These are phyloP conservation scores for Urophycis tenuis DNA, from an alignment of 2,797 vertebrate species.

Conservation along the genomic window DNA sequence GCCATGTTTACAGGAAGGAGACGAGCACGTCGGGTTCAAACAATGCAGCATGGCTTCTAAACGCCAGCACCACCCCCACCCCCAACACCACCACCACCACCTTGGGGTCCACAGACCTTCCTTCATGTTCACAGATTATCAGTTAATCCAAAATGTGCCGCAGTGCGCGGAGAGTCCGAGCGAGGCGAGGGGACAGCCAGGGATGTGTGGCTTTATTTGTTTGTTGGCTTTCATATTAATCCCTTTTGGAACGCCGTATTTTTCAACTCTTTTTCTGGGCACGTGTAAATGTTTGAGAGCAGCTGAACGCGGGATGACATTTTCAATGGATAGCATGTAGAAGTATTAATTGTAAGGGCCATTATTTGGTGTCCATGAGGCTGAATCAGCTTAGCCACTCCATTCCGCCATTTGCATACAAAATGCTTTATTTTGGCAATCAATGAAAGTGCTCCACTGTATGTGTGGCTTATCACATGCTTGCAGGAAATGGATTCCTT, in stretches of 20 bases:
- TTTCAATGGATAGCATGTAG: slow-evolving; percentile 79
- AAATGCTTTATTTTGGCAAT: slow-evolving; percentile 99
- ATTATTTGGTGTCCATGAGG: slow-evolving; percentile 85
- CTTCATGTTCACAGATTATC: slow-evolving; percentile 83
- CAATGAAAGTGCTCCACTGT: slow-evolving; percentile 99
- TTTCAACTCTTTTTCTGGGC: slow-evolving; percentile 54
- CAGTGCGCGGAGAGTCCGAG: slow-evolving; percentile 69
- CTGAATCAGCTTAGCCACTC: slow-evolving; percentile 98
- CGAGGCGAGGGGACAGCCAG: slow-evolving; percentile 48
- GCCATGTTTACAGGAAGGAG: slow-evolving; percentile 74
- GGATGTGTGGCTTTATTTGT: slow-evolving; percentile 71
- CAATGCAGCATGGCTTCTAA: slow-evolving; percentile 66
- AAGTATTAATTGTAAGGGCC: slow-evolving; percentile 83
- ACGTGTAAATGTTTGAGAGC: slow-evolving; percentile 77
- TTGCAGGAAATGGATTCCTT: slow-evolving; percentile 98
- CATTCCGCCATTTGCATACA: slow-evolving; percentile 99
- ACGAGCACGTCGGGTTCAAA: slow-evolving; percentile 73
- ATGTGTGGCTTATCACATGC: slow-evolving; percentile 98
- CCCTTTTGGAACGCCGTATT: slow-evolving; percentile 68
- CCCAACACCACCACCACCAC: slow-evolving; percentile 60
- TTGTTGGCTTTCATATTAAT: slow-evolving; percentile 79
- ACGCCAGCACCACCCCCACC: slow-evolving; percentile 44
- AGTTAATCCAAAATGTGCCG: slow-evolving; percentile 83
- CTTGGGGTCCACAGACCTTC: slow-evolving; percentile 71
- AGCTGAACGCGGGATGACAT: slow-evolving; percentile 78